Evolutionary conservation across 2,888 invertebrate species (phyloP).

Genomic region (Eugnorisma glareosa): DNA sequence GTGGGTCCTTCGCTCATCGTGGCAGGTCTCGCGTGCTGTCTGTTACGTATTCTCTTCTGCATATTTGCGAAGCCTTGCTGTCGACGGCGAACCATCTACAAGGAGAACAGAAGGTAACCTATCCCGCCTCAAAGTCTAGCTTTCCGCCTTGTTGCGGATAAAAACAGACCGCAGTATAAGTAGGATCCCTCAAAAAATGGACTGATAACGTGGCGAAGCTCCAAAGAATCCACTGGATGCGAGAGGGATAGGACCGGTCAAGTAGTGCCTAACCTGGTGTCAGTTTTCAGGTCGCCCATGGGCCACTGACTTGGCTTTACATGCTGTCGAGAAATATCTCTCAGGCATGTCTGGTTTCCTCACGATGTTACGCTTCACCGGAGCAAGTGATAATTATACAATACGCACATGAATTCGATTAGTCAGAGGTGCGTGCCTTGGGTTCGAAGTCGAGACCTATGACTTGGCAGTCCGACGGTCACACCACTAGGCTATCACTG

Average conservation of each 20-base stretch:
- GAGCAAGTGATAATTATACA: too few species aligned
- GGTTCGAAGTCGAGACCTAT: too few species aligned
- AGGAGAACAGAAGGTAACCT: conserved; percentile 90
- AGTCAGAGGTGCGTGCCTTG: too few species aligned
- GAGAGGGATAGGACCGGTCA: not conserved
- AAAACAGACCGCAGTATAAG: not conserved
- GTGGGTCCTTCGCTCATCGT: conserved; percentile 95
- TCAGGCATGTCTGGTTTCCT: too few species aligned
- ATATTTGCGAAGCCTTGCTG: conserved; percentile 95
- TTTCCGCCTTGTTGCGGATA: not conserved
- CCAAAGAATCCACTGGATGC: not conserved
- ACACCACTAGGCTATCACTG: too few species aligned
- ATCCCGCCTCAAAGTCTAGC: not conserved
- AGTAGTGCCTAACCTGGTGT: too few species aligned
- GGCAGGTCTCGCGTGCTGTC: conserved; percentile 95
- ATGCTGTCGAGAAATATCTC: too few species aligned
- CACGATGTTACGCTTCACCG: too few species aligned
- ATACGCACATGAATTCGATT: too few species aligned
- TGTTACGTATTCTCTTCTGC: conserved; percentile 95
- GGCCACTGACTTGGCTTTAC: too few species aligned
- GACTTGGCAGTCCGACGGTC: too few species aligned
- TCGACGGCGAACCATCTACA: conserved; percentile 91
- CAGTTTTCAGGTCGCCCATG: too few species aligned
- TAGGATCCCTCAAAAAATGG: not conserved
- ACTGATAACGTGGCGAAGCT: not conserved